A percentile compares a stretch with the other conserved stretches of the same genome.
Evolutionary conservation across 2,113 vertebrate species (phyloP).

Genomic region (Bombycilla garrulus): DNA sequence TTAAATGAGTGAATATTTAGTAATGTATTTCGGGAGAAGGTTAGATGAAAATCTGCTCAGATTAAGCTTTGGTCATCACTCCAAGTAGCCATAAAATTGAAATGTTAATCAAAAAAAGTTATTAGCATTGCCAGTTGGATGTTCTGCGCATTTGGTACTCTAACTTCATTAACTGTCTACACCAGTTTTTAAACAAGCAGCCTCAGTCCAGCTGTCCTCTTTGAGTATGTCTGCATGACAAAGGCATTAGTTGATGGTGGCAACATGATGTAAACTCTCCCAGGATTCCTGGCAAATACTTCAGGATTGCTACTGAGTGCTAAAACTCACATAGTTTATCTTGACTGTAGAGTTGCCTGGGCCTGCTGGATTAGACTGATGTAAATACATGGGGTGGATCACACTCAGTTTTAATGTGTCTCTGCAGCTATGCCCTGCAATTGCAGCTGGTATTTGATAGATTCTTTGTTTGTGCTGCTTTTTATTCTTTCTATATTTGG

Average conservation of each 20-base stretch:
- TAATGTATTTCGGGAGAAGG: not conserved
- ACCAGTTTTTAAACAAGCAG: not conserved
- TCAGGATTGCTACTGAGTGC: not conserved
- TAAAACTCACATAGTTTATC: not conserved
- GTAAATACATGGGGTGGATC: not conserved
- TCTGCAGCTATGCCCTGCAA: not conserved
- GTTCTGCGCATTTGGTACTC: not conserved
- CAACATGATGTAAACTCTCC: not conserved
- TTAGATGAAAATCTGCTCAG: not conserved
- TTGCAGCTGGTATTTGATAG: not conserved
- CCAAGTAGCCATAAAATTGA: not conserved
- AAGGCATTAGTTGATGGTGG: not conserved
- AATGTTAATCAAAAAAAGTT: not conserved
- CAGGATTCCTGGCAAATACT: not conserved
- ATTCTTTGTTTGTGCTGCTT: conserved; percentile 1
- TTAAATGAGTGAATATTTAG: not conserved
- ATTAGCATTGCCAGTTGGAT: not conserved
- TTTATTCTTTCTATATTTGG: conserved; percentile 32
- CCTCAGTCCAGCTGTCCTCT: not conserved
- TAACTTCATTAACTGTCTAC: conserved; percentile 2
- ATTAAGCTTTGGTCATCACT: not conserved
- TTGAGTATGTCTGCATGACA: not conserved
- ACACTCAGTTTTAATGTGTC: not conserved
- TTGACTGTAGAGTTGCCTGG: not conserved
- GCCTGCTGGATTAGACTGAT: not conserved